phyloP scores from a whole-genome alignment of 2,888 invertebrate genomes.

The Aporophyla lueneburgensis region DNA sequence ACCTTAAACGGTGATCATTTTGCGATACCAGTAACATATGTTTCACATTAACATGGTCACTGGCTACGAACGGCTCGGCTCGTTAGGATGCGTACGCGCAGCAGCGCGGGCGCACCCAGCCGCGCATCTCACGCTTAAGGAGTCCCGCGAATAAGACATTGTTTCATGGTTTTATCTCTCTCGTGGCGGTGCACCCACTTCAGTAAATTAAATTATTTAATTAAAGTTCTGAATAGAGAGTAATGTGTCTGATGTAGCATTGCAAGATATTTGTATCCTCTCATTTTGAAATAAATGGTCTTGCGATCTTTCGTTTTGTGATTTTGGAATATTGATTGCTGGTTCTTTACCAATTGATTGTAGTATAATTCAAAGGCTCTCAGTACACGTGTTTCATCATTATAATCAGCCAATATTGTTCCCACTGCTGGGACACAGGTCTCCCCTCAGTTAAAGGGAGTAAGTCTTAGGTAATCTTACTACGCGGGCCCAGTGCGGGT shows the following conservation, averaged over 20 bases:
- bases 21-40: slow-evolving; percentile 57
- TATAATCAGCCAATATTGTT: too few species aligned
- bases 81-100: slow-evolving; percentile 45
- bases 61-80: slow-evolving; percentile 33
- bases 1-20: slow-evolving; percentile 51
- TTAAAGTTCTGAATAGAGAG: not conserved
- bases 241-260: not conserved
- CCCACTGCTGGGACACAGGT: too few species aligned
- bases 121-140: slow-evolving; percentile 35
- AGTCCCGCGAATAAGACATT: slow-evolving; percentile 33
- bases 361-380: not conserved
- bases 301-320: not conserved
- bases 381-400: not conserved
- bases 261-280: not conserved
- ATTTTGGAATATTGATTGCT: not conserved
- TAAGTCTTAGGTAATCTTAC: too few species aligned
- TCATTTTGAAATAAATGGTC: not conserved
- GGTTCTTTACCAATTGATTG: not conserved
- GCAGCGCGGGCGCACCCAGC: slow-evolving; percentile 33
- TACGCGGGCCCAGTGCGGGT: too few species aligned
- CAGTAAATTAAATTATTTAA: slow-evolving; percentile 24
- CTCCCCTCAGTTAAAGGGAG: too few species aligned
- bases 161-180: slow-evolving; percentile 53
- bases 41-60: slow-evolving; percentile 48
- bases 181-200: slow-evolving; percentile 5